Evolutionary conservation across 1,140 invertebrate genomes (phyloP).

Genomic region (Zophobas morio): DNA sequence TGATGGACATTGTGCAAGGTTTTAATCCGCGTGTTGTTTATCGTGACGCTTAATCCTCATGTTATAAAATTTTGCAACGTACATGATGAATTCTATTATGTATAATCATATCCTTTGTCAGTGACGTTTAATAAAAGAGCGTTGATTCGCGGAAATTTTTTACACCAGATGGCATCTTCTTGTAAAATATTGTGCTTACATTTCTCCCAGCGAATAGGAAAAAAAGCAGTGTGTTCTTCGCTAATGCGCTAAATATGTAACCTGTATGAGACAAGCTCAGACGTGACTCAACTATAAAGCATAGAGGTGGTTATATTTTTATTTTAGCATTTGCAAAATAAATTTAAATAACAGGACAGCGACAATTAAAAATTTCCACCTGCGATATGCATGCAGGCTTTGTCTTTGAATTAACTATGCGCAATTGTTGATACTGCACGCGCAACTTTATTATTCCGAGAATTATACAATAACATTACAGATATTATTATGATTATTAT

Average conservation of each 20-base stretch:
- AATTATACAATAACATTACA: too few relatives aligned
- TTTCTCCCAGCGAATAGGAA: background rate
- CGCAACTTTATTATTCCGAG: background rate
- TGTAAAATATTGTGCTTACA: background rate
- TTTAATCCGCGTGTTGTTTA: background rate
- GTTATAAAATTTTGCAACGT: background rate
- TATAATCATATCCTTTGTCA: too few relatives aligned
- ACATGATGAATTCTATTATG: too few relatives aligned
- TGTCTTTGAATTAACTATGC: background rate
- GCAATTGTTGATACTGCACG: background rate
- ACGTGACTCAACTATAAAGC: background rate
- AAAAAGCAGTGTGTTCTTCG: background rate
- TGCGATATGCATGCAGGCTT: background rate
- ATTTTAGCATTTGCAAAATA: background rate
- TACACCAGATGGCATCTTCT: background rate
- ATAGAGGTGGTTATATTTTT: background rate
- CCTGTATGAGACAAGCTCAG: background rate
- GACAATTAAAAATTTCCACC: background rate
- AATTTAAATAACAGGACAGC: background rate
- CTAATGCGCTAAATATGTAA: slow-evolving; percentile 10
- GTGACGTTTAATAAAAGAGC: too few relatives aligned
- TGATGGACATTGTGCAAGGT: too few relatives aligned
- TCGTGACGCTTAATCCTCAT: background rate
- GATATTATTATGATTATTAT: too few relatives aligned
- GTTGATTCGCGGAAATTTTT: too few relatives aligned